Percentiles rank a stretch among this genome's conserved stretches.
These are phyloP conservation scores for Pteronotus mesoamericanus DNA, from an alignment of 2,797 vertebrate species.

Conservation along the genomic window DNA sequence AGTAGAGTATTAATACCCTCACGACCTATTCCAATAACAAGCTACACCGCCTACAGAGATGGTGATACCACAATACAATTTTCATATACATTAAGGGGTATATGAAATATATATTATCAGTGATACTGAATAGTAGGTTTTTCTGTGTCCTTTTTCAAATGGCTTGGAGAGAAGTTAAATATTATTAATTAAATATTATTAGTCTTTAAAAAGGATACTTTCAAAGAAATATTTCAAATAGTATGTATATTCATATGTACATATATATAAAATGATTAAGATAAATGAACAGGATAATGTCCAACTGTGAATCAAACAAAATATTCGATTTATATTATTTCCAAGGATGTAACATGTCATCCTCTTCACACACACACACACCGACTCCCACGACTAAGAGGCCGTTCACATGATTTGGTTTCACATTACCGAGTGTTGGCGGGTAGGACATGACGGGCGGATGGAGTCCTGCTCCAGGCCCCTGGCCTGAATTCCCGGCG, in stretches of 20 bases:
- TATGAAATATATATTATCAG: background rate
- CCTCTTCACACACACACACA: background rate
- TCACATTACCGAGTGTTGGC: conserved; percentile 88
- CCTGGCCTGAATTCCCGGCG: conserved; percentile 77
- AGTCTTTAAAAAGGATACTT: conserved; percentile 24
- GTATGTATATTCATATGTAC: background rate
- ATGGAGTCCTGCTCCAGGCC: conserved; percentile 83
- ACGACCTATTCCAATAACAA: background rate
- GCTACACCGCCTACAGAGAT: background rate
- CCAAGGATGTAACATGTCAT: background rate
- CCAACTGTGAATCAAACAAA: background rate
- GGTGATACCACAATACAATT: background rate
- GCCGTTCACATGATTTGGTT: background rate
- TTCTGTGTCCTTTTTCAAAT: background rate
- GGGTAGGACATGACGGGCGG: conserved; percentile 88
- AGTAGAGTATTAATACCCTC: background rate
- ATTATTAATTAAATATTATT: conserved; percentile 1
- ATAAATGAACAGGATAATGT: background rate
- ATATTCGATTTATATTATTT: background rate
- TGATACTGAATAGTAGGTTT: background rate
- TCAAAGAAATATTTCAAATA: background rate
- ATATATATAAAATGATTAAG: background rate
- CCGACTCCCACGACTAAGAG: background rate
- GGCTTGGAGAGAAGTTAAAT: background rate
- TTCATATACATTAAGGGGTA: background rate